A percentile compares a stretch with the other conserved stretches of the same genome.
These are phyloP conservation scores for Eristalinus aeneus DNA, from an alignment of 2,888 invertebrate genomes.

Conservation along the genomic window DNA sequence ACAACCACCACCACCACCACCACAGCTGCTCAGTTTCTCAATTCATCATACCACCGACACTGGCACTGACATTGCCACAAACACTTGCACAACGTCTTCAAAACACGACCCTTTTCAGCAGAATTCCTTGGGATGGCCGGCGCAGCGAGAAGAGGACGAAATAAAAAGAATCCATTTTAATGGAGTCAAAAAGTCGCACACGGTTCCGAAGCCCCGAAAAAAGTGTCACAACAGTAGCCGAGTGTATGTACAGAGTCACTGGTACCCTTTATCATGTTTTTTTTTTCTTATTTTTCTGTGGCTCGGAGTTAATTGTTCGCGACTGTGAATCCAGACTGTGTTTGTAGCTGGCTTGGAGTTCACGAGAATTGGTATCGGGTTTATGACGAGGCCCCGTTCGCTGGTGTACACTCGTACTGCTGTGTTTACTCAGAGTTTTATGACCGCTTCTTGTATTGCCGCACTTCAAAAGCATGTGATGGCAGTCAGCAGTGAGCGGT, in stretches of 20 bases:
- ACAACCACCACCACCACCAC: background rate
- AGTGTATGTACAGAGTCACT: constrained; percentile 28
- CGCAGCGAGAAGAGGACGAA: background rate
- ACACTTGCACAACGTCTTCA: constrained; percentile 49
- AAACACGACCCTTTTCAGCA: constrained; percentile 66
- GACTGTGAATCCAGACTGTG: constrained; percentile 14
- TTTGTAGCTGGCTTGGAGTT: constrained; percentile 32
- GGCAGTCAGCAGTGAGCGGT: too few relatives aligned
- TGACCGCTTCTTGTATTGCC: constrained; percentile 40
- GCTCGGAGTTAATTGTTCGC: constrained; percentile 42
- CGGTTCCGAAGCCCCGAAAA: constrained; percentile 25
- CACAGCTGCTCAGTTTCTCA: background rate
- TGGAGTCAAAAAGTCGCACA: constrained; percentile 69
- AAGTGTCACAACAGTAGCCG: constrained; percentile 69
- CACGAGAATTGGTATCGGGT: constrained; percentile 53
- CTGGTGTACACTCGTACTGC: constrained; percentile 18
- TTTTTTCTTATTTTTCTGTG: constrained; percentile 1
- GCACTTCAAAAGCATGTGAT: constrained; percentile 28
- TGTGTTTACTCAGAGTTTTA: constrained; percentile 53
- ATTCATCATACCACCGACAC: constrained; percentile 12
- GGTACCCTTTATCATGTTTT: constrained; percentile 33
- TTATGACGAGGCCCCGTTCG: constrained; percentile 49
- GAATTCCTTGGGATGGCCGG: constrained; percentile 33
- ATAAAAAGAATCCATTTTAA: constrained; percentile 32
- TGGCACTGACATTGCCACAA: constrained; percentile 9